These are phyloP conservation scores for Cataglyphis hispanica DNA, from an alignment of 1,140 invertebrate species.

Conservation along the genomic window DNA sequence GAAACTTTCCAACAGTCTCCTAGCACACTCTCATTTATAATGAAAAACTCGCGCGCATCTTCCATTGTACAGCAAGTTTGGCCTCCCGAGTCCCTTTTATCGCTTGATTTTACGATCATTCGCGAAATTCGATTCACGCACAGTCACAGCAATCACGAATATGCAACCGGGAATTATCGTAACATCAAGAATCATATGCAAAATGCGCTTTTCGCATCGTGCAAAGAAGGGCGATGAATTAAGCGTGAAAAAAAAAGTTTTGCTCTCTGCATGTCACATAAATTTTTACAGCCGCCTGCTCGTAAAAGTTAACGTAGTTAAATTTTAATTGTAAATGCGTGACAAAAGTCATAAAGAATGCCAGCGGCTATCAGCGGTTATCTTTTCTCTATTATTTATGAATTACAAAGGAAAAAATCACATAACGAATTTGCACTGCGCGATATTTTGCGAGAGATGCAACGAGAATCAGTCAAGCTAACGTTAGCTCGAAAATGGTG, in stretches of 20 bases:
- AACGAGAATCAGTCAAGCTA: slow-evolving; percentile 9
- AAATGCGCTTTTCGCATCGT: background rate
- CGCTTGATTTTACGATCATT: background rate
- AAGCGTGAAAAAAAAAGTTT: slow-evolving; percentile 14
- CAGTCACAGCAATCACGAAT: background rate
- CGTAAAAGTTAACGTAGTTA: slow-evolving; percentile 49
- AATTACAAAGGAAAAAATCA: slow-evolving; percentile 9
- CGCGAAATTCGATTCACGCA: background rate
- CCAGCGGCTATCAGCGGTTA: slow-evolving; percentile 30
- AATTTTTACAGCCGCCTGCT: slow-evolving; percentile 28
- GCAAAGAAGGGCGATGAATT: background rate
- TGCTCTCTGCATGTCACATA: background rate
- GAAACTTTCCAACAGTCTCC: slow-evolving; percentile 42
- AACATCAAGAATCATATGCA: background rate
- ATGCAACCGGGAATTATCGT: slow-evolving; percentile 1
- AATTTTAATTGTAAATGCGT: slow-evolving; percentile 51
- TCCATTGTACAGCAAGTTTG: background rate
- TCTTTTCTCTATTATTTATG: slow-evolving; percentile 37
- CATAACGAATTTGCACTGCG: background rate
- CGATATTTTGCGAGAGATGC: background rate
- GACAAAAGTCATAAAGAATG: slow-evolving; percentile 45
- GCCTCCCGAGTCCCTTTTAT: background rate
- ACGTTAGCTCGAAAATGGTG: background rate
- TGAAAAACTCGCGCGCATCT: slow-evolving; percentile 11
- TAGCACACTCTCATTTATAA: slow-evolving; percentile 29